These are phyloP conservation scores for Sminthurinus aureus DNA, from an alignment of 2,888 invertebrate species.

Conservation along the genomic window DNA sequence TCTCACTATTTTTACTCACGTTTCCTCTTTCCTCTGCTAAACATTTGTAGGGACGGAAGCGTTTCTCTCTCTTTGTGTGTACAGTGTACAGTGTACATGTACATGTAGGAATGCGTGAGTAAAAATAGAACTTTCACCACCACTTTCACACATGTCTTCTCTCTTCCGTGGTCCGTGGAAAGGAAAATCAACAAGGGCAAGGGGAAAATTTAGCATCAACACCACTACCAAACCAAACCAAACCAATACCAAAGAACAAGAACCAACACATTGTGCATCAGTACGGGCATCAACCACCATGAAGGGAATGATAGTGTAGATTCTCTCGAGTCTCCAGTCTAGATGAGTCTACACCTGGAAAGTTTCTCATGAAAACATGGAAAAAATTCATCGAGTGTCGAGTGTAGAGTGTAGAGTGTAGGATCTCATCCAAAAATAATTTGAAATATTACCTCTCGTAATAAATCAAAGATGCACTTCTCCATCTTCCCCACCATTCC, in stretches of 20 bases:
- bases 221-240: too few relatives aligned
- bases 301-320: neutral
- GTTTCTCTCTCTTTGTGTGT: neutral
- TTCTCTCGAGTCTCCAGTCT: neutral
- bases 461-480: conserved; percentile 37
- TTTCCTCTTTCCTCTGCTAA: neutral
- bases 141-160: too few relatives aligned
- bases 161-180: too few relatives aligned
- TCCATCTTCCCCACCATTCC: neutral
- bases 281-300: neutral
- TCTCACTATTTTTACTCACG: neutral
- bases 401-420: too few relatives aligned
- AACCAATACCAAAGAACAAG: too few relatives aligned
- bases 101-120: neutral
- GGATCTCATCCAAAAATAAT: conserved; percentile 39
- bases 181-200: neutral
- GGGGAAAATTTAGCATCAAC: neutral
- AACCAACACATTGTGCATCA: too few relatives aligned
- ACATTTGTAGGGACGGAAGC: neutral
- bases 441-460: conserved; percentile 36
- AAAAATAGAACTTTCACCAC: neutral
- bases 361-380: conserved; percentile 26
- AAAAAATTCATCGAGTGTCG: neutral
- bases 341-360: conserved; percentile 27
- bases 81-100: neutral